phyloP scores from a whole-genome alignment of 2,113 vertebrate species.

The Tauraco erythrolophus region DNA sequence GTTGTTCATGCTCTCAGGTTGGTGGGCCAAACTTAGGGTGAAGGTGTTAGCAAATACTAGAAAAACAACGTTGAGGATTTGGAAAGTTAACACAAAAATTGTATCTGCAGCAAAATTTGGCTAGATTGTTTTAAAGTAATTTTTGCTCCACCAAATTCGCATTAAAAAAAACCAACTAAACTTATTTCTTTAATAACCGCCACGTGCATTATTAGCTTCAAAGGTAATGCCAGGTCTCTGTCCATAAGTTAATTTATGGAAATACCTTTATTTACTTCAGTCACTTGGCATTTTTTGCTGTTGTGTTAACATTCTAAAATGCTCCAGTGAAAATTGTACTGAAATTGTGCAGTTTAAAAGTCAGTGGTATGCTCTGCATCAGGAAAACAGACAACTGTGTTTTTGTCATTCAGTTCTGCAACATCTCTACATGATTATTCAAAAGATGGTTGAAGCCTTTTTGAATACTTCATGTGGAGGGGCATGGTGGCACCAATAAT shows the following conservation, averaged over 20 bases:
- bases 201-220: neutral
- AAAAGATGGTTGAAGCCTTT: neutral
- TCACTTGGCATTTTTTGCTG: neutral
- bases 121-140: neutral
- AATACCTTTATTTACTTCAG: neutral
- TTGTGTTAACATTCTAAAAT: neutral
- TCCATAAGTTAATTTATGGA: neutral
- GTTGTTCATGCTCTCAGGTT: accelerated
- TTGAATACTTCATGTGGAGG: neutral
- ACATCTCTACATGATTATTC: neutral
- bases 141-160: neutral
- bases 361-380: neutral
- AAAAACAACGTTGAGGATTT: neutral
- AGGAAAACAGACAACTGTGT: neutral
- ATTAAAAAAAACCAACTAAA: neutral
- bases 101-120: neutral
- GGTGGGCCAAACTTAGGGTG: neutral
- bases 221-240: neutral
- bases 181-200: neutral
- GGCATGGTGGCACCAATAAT: neutral
- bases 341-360: neutral
- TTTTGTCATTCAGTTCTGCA: neutral
- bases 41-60: neutral
- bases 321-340: neutral
- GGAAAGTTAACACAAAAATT: neutral